Evolutionary conservation across 23 tunicate genomes (phyloP), one percentile per base, ranked within the genome.

Genomic region (Botrylloides violaceus): DNA sequence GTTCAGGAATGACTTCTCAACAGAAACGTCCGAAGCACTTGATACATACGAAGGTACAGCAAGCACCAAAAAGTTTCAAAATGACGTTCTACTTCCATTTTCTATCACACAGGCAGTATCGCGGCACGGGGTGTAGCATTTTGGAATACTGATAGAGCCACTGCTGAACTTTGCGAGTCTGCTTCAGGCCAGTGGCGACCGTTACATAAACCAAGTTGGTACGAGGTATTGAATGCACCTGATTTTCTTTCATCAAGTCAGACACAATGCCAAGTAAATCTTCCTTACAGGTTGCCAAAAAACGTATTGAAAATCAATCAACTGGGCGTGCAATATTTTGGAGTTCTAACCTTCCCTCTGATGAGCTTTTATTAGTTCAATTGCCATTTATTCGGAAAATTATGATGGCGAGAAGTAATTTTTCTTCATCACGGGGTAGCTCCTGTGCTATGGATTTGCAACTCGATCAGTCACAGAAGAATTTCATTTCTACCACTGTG

Each of bases 121-220:
- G 79, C 90, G 9, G 68, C 83, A 29, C 79, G 97, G 1, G 84
- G 83, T n/a, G 32, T 90, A 3, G 77, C 76, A 2, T 90, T 62
- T 62, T 68, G 85, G 70, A 90, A 90, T 64, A 82, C 97, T 18
- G 5, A 55, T 3, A 48, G 97, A 53, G 97, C 97, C 2, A 90
- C 97, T 1, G 49, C 66, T 18, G 78, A 79, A n/a, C 64, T 65
- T 18, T 90, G 97, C 61, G 61, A 83, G 9, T 49, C 59, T 3
- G n/a, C 62, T 3, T 30, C 89, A 32, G 97, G 97, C 21, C 34
- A 75, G 24, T 90, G 97, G 97, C 59, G 85, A 47, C 97, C 97
- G 7, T 32, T 90, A 70, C 97, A 90, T 64, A 90, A 90, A 49
- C 90, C 97, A 2, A 66, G 62, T 60, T 90, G 97, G 85, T 83